These are phyloP conservation scores for Patagioenas fasciata DNA, from an alignment of 2,113 vertebrate genomes.

Conservation along the genomic window DNA sequence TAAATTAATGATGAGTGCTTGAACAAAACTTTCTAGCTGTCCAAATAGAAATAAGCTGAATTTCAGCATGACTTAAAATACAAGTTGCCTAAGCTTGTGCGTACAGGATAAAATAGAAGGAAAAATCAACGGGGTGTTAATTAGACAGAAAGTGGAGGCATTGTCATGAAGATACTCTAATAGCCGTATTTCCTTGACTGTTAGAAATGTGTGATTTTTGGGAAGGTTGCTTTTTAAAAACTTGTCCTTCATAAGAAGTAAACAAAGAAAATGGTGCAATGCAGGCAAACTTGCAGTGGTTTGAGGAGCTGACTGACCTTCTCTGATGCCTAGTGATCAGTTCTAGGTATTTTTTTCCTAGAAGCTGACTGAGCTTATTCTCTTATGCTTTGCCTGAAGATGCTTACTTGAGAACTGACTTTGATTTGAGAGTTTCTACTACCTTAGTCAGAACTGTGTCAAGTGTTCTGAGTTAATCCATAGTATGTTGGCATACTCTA, in stretches of 20 bases:
- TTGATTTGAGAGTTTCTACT: not conserved
- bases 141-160: not conserved
- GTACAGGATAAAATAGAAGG: not conserved
- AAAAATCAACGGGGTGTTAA: not conserved
- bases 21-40: not conserved
- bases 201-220: not conserved
- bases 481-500: not conserved
- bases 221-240: not conserved
- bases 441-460: not conserved
- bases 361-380: not conserved
- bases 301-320: not conserved
- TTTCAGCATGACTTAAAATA: not conserved
- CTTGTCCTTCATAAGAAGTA: not conserved
- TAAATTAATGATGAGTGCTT: not conserved
- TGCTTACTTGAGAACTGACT: not conserved
- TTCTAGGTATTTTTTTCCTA: not conserved
- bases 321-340: not conserved
- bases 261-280: not conserved
- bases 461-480: not conserved
- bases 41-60: not conserved
- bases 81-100: not conserved
- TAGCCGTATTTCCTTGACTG: not conserved
- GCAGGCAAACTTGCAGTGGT: not conserved
- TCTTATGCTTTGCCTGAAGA: not conserved
- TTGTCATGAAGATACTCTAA: not conserved